Evolutionary conservation across 2,113 vertebrate species (phyloP).

Genomic region (Xiphias gladius): DNA sequence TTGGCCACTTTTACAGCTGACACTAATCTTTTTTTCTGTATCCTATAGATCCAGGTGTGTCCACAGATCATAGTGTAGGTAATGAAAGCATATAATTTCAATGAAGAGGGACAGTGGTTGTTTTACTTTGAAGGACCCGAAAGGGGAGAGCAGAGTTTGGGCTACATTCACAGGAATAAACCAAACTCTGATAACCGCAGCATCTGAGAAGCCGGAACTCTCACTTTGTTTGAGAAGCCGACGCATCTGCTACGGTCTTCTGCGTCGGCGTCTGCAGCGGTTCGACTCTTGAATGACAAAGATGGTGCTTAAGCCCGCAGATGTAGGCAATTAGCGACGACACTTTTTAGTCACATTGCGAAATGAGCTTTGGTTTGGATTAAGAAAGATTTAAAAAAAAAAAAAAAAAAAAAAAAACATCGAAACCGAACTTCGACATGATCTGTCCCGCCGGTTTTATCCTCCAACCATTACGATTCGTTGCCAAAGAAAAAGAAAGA

Average conservation of each 20-base stretch:
- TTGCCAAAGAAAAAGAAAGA: slow-evolving; percentile 28
- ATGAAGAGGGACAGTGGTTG: neutral
- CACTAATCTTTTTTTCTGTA: slow-evolving; percentile 1
- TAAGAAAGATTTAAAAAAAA: too few relatives aligned
- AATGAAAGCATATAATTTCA: neutral
- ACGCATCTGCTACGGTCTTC: slow-evolving; percentile 24
- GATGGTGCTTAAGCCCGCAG: slow-evolving; percentile 47
- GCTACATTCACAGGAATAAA: too few relatives aligned
- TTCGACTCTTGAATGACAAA: slow-evolving; percentile 32
- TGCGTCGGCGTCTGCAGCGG: slow-evolving; percentile 15
- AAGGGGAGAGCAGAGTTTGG: neutral
- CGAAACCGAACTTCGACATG: neutral
- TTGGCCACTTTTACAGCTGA: slow-evolving; percentile 36
- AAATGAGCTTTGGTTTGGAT: neutral
- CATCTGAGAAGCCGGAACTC: neutral
- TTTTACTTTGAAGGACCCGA: neutral
- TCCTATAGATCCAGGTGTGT: neutral
- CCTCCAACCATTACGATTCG: neutral
- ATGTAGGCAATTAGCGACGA: slow-evolving; percentile 70
- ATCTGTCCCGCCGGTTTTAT: neutral
- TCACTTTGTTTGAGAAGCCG: neutral
- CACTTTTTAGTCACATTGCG: neutral
- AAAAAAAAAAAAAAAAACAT: neutral
- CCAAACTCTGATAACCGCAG: neutral
- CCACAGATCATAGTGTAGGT: neutral